phyloP scores from a whole-genome alignment of 1,140 invertebrate genomes.

The Drosophila littoralis region DNA sequence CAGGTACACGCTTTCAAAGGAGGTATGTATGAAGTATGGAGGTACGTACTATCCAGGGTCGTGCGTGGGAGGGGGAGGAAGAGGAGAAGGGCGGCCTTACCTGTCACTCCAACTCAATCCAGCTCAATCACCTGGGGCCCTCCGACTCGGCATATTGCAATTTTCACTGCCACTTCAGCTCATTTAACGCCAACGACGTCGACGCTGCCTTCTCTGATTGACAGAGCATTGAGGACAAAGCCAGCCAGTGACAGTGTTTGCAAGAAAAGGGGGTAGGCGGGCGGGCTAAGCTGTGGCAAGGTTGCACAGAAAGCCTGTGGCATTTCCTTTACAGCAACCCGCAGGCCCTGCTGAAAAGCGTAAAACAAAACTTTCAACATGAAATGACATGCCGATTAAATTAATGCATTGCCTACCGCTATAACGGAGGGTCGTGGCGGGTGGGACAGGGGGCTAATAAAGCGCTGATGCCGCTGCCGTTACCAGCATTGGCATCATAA shows the following conservation, averaged over 20 bases:
- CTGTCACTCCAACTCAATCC: neutral
- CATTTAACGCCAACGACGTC: slow-evolving; percentile 31
- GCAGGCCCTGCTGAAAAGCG: neutral
- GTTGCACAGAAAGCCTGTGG: slow-evolving; percentile 17
- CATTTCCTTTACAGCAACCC: slow-evolving; percentile 16
- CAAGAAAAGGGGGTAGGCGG: neutral
- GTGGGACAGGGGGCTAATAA: slow-evolving; percentile 22
- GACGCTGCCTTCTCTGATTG: slow-evolving; percentile 31
- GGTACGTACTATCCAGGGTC: neutral
- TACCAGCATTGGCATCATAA: slow-evolving; percentile 29
- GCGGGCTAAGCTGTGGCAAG: neutral
- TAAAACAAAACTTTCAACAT: slow-evolving; percentile 42
- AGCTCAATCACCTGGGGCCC: slow-evolving; percentile 2
- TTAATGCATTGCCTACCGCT: slow-evolving; percentile 39
- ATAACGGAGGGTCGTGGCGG: neutral
- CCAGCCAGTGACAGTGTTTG: slow-evolving; percentile 6
- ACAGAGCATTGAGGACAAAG: slow-evolving; percentile 26
- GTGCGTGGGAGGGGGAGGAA: neutral
- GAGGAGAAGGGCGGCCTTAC: too few relatives aligned
- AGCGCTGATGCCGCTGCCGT: slow-evolving; percentile 17
- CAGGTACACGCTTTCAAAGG: neutral
- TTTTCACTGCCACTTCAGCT: slow-evolving; percentile 45
- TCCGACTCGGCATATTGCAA: slow-evolving; percentile 24
- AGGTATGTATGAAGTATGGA: too few relatives aligned
- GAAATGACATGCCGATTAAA: slow-evolving; percentile 55